These are phyloP conservation scores for Tenebrio molitor DNA, from an alignment of 1,140 invertebrate species.

Conservation along the genomic window DNA sequence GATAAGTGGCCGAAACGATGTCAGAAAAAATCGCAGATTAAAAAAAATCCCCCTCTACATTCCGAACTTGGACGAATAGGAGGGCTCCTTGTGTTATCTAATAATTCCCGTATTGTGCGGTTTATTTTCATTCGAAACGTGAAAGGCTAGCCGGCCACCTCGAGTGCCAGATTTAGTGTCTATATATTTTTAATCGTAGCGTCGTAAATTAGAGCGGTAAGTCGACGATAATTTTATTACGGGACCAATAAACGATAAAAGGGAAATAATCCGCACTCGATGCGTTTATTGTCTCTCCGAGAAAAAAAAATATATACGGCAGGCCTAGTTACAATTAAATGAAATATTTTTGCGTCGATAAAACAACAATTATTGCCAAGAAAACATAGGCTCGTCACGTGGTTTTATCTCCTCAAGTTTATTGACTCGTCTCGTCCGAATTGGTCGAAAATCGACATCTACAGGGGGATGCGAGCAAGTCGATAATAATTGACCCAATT, in stretches of 20 bases:
- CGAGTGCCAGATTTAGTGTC: constrained; percentile 33
- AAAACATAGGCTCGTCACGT: too few relatives aligned
- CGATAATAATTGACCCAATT: constrained; percentile 13
- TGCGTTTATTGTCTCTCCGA: too few relatives aligned
- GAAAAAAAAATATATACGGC: too few relatives aligned
- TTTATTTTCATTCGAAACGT: constrained; percentile 35
- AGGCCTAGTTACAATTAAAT: too few relatives aligned
- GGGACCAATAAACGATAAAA: too few relatives aligned
- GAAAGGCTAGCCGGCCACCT: constrained; percentile 30
- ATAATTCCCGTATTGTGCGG: constrained; percentile 25
- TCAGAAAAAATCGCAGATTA: background rate
- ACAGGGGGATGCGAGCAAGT: background rate
- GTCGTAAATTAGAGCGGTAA: constrained; percentile 3
- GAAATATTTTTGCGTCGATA: too few relatives aligned
- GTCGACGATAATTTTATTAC: background rate
- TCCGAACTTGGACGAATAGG: too few relatives aligned
- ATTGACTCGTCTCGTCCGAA: background rate
- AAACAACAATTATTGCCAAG: too few relatives aligned
- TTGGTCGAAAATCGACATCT: too few relatives aligned
- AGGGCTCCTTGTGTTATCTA: constrained; percentile 38
- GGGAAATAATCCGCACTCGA: too few relatives aligned
- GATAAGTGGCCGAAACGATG: too few relatives aligned
- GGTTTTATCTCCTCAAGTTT: background rate
- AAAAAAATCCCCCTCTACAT: constrained; percentile 20
- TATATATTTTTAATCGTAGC: constrained; percentile 7